Evolutionary conservation across 53 echinoderm and acorn worm genomes (phyloP), one percentile per base, ranked within the genome.

Genomic region (Apostichopus leukothele): DNA sequence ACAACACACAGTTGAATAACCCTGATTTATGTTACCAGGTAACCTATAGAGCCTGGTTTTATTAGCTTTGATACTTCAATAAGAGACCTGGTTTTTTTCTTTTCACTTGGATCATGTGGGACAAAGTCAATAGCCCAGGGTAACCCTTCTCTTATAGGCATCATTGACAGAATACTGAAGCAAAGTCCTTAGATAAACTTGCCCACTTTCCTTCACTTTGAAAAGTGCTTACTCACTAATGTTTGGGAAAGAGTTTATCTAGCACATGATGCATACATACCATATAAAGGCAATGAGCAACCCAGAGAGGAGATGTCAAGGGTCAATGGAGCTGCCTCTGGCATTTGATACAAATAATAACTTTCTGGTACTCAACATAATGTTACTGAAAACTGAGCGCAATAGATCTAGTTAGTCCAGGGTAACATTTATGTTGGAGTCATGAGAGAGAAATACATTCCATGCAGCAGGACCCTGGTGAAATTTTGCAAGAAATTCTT

Each of bases 51-150:
- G 39, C 39, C 39, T 3, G 39, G 39, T 3, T 39, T 39, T 39
- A 39, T 7, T 7, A 16, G 12, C 63, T 63, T 63, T 7, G 63
- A 63, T 63, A 63, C 63, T 63, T 63, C 13, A 63, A 63, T 9
- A 16, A 13, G 63, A 63, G 63, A 16, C 16, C 63, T 63, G 11
- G 11, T 63, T 63, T 16, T 16, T 63, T 63, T 3, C 39, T 39
- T 39, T 39, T 63, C 9, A 13, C 63, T 63, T 7, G 16, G 63
- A 63, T 63, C 63, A 79, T 79, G 79, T 51, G 18, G 52, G 52
- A 53, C 54, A 51, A 79, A 52, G 79, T 79, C 79, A 79, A 79
- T 79, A 79, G 79, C 79, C 79, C 79, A 54, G 79, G 79, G 79
- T 50, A 13, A 52, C 63, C 9, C 63, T 63, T 39, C 39, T 39